Evolutionary conservation across 1,140 invertebrate genomes (phyloP).

Genomic region (Drosophila sucinea): DNA sequence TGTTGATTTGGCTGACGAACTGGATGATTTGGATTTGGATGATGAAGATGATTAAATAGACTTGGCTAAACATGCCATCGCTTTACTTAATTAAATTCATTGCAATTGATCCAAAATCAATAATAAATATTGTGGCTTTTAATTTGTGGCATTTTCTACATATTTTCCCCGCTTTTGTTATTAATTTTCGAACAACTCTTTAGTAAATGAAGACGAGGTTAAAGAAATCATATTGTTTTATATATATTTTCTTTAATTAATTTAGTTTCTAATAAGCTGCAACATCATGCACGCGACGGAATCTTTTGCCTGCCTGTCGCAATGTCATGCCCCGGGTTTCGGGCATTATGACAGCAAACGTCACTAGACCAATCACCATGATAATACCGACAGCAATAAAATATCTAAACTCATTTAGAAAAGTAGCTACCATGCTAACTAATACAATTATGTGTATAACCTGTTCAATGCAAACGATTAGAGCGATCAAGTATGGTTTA

Average conservation of each 20-base stretch:
- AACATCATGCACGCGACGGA: constrained; percentile 42
- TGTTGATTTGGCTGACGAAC: constrained; percentile 83
- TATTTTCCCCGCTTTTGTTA: too few species aligned
- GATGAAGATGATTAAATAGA: constrained; percentile 50
- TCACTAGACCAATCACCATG: constrained; percentile 43
- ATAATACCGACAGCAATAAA: constrained; percentile 61
- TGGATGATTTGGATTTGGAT: constrained; percentile 79
- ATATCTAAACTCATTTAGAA: constrained; percentile 32
- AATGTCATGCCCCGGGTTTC: constrained; percentile 61
- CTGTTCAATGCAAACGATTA: constrained; percentile 45
- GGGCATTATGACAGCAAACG: constrained; percentile 58
- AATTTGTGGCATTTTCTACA: constrained; percentile 9
- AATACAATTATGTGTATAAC: constrained; percentile 50
- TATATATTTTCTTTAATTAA: neutral
- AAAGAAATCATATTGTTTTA: neutral
- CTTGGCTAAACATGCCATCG: neutral
- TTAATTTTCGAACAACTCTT: too few species aligned
- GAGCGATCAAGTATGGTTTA: constrained; percentile 45
- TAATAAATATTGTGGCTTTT: constrained; percentile 8
- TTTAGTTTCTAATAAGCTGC: constrained; percentile 27
- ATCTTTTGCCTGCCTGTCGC: constrained; percentile 59
- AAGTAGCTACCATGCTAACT: neutral
- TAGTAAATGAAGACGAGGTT: too few species aligned
- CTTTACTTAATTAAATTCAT: constrained; percentile 8
- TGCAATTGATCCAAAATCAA: neutral